Evolutionary conservation across 2,888 invertebrate genomes (phyloP), one percentile per base, ranked within the genome.

Genomic region (Sisyra nigra): DNA sequence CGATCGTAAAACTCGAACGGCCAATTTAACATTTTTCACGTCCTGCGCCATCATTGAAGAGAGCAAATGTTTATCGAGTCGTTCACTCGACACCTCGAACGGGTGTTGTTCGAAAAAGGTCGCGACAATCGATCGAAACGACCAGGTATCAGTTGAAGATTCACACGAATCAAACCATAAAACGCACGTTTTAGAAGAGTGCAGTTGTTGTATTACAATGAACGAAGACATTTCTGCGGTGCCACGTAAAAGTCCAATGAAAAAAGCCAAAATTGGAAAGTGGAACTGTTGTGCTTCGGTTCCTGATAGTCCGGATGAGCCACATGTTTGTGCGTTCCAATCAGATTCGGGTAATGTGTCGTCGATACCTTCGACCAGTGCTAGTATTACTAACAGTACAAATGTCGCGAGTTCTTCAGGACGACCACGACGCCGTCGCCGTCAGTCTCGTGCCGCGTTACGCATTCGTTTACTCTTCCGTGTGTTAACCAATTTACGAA

Each of bases 251-350:
- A 40, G 19, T 40, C 47, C 47, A 4, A 38, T 44, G 11, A 42
- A 41, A 39, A 64, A 65, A 47, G 58, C 64, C 31, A 63, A 66
- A 50, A 37, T 11, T 9, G 19, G 19, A n/a, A 70, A 68, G 60
- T 73, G 72, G 72, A 72, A 71, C 51, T 73, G 72, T 51, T 73
- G 72, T 51, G 61, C 68, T 35, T 68, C 66, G 29, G 69, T 70
- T 7, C 72, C 72, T 1, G 72, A 72, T 47, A 72, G 72, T 57
- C 72, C 72, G 0, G 71, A 72, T 53, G 66, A 69, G 52, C 67
- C 68, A 41, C 11, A 15, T 2, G 24, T 24, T 3, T 24, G 24
- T 7, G 24, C 24, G 7, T 24, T 24, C 7, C 24, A 24, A 24
- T 5, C 24, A 3, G 24, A 24, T 24, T 7, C 24, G 5, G 24